Base-by-base conservation (phyloP, 2,888 invertebrate genomes). In the Mythimna lalbum region DNA sequence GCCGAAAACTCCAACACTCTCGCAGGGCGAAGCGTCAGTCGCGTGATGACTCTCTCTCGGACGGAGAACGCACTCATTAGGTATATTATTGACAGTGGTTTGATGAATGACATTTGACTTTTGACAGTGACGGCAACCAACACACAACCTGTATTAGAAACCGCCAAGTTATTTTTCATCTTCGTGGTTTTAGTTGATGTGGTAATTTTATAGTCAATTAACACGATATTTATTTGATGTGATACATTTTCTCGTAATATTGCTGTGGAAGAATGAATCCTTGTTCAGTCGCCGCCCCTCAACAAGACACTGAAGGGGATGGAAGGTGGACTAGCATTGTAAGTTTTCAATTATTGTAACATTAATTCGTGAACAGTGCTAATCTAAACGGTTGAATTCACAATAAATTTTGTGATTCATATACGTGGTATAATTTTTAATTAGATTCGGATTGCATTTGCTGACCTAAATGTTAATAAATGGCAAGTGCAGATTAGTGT, bases 311-410 rank as follows among this genome's bases (percentile, higher is more conserved):
- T 59, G 98, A 98, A 87, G 98, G 98, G 63, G 98, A 99, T 94
- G 97, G 97, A 88, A 96, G 98, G 88, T 98, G 98, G 98, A 97
- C 98, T 92, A 98, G 97, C 93, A 97, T 98, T 88, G 96, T 96
- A 90, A 94, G 95, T 91, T 87, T 85, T 69, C 56, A 56, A 62
- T 76, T 65, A 62, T 76, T 63, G 36, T 52, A 69, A 49, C 60
- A 77, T 55, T 63, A 71, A 73, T 73, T 73, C 52, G 72, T 61
- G 66, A 66, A 73, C 63, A 63, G 52, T 71, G 47, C 64, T 57
- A 47, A 5, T 70, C 31, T 27, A 65, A 36, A 61, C 65, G 47
- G 52, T 78, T 79, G 55, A 75, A 66, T 61, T 68, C 64, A 73
- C 64, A 57, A n/a, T 47, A 59, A 47, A 64, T 61, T 66, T 63